Evolutionary conservation across 2,113 vertebrate species (phyloP).

Genomic region (Neogale vison): DNA sequence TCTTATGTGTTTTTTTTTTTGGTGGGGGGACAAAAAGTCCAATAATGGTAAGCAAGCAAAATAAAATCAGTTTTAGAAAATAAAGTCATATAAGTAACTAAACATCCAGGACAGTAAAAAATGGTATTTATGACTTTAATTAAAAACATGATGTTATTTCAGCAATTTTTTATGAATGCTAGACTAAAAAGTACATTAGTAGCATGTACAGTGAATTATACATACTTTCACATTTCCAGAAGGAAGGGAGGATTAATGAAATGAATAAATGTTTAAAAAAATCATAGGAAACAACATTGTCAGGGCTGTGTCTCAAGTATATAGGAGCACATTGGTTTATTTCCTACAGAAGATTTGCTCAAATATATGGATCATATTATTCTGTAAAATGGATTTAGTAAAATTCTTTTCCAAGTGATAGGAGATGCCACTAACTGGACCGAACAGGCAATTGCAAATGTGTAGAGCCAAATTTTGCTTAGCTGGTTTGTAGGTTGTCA

Average conservation of each 20-base stretch:
- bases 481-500: background rate
- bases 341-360: background rate
- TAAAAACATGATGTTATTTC: background rate
- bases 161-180: background rate
- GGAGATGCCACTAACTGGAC: background rate
- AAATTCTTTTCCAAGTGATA: background rate
- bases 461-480: background rate
- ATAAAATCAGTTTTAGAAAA: background rate
- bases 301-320: background rate
- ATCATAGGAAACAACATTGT: background rate
- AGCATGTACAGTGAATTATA: background rate
- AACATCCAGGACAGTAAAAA: background rate
- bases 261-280: background rate
- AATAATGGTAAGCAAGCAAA: background rate
- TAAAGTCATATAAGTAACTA: background rate
- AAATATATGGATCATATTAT: background rate
- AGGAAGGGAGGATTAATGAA: background rate
- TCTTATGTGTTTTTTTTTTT: background rate
- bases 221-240: background rate
- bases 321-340: background rate
- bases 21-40: accelerated
- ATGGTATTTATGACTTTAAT: background rate
- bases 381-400: background rate
- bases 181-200: background rate
- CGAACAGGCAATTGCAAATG: background rate